These are phyloP conservation scores for Pseudomyrmex gracilis DNA, from an alignment of 1,140 invertebrate genomes.

Conservation along the genomic window DNA sequence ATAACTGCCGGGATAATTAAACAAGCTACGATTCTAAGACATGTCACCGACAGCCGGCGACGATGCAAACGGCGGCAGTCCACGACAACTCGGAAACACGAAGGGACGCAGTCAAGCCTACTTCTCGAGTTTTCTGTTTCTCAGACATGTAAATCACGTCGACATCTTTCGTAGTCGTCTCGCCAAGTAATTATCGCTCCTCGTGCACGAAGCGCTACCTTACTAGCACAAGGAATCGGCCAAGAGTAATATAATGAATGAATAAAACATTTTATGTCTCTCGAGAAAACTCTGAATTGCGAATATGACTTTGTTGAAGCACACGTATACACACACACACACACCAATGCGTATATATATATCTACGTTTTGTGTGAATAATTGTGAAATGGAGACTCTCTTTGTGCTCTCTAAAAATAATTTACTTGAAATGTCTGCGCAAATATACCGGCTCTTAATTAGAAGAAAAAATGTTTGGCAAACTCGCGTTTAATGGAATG, in stretches of 20 bases:
- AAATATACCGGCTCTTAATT: slow-evolving; percentile 2
- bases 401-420: neutral
- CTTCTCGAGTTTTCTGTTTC: slow-evolving; percentile 39
- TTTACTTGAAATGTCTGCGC: slow-evolving; percentile 2
- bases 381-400: neutral
- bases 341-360: neutral
- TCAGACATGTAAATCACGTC: slow-evolving; percentile 64
- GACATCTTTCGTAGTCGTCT: slow-evolving; percentile 16
- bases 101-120: slow-evolving; percentile 14
- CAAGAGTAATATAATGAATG: neutral
- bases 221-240: neutral
- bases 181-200: slow-evolving; percentile 55
- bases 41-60: slow-evolving; percentile 52
- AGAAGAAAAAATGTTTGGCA: neutral
- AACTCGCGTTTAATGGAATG: slow-evolving; percentile 27
- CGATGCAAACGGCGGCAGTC: neutral
- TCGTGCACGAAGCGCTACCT: slow-evolving; percentile 14
- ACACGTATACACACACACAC: neutral
- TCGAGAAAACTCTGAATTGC: slow-evolving; percentile 18
- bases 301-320: neutral
- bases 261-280: slow-evolving; percentile 23
- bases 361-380: neutral
- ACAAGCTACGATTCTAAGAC: slow-evolving; percentile 67
- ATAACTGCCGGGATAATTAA: slow-evolving; percentile 76
- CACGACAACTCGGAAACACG: neutral